These are phyloP conservation scores for Calliopsis andreniformis DNA, from an alignment of 1,140 invertebrate genomes.

Conservation along the genomic window DNA sequence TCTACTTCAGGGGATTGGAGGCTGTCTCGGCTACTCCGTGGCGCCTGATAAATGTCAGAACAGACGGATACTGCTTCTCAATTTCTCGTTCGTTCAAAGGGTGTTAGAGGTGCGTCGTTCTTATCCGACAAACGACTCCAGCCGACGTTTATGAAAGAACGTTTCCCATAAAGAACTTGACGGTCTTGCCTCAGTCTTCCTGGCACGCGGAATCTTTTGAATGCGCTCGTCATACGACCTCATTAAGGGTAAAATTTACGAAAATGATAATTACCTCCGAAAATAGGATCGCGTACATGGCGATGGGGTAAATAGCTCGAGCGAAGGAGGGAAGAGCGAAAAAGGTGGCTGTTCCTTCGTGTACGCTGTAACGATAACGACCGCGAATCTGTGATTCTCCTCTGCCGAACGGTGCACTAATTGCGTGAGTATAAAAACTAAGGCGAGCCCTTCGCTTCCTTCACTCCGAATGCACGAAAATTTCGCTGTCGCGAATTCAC, in stretches of 20 bases:
- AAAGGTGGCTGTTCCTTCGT: slow-evolving; percentile 12
- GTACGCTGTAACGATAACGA: slow-evolving; percentile 25
- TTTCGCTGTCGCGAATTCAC: slow-evolving; percentile 17
- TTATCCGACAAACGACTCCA: slow-evolving; percentile 7
- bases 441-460: slow-evolving; percentile 14
- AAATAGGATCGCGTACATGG: background rate
- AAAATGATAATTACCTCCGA: slow-evolving; percentile 31
- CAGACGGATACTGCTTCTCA: slow-evolving; percentile 51
- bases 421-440: slow-evolving; percentile 54
- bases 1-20: slow-evolving; percentile 63
- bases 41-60: slow-evolving; percentile 59
- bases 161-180: background rate
- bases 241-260: slow-evolving; percentile 21
- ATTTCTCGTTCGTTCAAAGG: slow-evolving; percentile 27
- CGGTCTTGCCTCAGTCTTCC: too few relatives aligned
- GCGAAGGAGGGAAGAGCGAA: slow-evolving; percentile 17
- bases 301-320: background rate
- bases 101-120: background rate
- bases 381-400: slow-evolving; percentile 46
- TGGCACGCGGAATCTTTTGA: background rate
- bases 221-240: background rate
- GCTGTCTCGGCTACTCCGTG: slow-evolving; percentile 22
- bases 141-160: background rate
- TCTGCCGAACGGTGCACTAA: slow-evolving; percentile 37
- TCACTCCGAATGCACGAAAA: background rate